A percentile compares a stretch with the other conserved stretches of the same genome.
These are phyloP conservation scores for Trichopria drosophilae DNA, from an alignment of 2,888 invertebrate species.

Conservation along the genomic window DNA sequence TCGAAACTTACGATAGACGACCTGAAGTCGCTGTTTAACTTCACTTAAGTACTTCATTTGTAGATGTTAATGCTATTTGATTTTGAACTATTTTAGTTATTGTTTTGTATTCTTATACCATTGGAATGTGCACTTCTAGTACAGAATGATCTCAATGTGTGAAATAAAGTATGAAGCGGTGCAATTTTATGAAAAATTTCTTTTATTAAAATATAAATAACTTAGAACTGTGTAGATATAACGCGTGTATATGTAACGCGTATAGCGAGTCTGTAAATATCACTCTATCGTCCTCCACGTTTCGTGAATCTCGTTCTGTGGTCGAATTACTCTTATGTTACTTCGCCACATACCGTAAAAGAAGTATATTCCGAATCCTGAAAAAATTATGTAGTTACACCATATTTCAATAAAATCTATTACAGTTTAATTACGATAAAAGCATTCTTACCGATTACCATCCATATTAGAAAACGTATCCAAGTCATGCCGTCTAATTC, in stretches of 20 bases:
- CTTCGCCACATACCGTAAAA: conserved; percentile 69
- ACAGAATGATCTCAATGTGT: too few relatives aligned
- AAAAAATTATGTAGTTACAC: neutral
- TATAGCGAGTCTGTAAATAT: too few relatives aligned
- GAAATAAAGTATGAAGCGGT: too few relatives aligned
- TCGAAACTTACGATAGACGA: conserved; percentile 81
- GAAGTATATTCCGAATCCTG: conserved; percentile 73
- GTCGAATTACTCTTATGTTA: conserved; percentile 13
- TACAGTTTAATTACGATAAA: too few relatives aligned
- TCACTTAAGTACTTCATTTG: conserved; percentile 32
- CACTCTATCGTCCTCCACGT: neutral
- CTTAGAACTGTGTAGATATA: neutral
- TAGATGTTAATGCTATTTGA: conserved; percentile 5
- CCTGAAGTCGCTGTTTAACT: conserved; percentile 71
- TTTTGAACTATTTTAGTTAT: conserved; percentile 2
- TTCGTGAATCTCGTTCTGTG: neutral
- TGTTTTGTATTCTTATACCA: too few relatives aligned
- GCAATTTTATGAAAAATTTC: neutral
- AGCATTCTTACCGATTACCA: conserved; percentile 65
- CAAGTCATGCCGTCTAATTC: neutral
- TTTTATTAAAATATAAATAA: neutral
- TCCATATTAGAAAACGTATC: conserved; percentile 3
- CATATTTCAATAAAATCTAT: neutral
- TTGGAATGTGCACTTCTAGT: too few relatives aligned
- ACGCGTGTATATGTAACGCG: too few relatives aligned